These are phyloP conservation scores for Paramormyrops kingsleyae DNA, from an alignment of 2,113 vertebrate genomes.

Conservation along the genomic window DNA sequence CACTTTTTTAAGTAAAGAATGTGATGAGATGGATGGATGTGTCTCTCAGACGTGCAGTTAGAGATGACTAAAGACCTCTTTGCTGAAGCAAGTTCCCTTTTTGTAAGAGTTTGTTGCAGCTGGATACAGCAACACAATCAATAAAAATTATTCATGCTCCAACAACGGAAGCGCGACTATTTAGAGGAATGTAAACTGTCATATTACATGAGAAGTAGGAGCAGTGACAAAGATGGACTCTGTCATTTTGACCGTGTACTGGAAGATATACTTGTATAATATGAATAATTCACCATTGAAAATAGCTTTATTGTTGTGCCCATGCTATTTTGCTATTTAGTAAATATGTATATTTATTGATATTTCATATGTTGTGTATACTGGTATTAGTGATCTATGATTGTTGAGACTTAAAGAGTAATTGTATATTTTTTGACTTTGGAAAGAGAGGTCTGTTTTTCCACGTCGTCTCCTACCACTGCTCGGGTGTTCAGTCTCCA, in stretches of 20 bases:
- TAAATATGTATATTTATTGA: slow-evolving; percentile 53
- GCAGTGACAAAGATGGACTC: slow-evolving; percentile 18
- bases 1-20: not conserved
- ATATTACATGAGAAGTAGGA: not conserved
- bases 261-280: slow-evolving; percentile 25
- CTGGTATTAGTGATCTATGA: slow-evolving; percentile 41
- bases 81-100: not conserved
- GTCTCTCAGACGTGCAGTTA: not conserved
- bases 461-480: slow-evolving; percentile 33
- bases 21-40: not conserved
- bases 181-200: slow-evolving; percentile 13
- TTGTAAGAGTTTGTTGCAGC: slow-evolving; percentile 15
- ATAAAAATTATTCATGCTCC: slow-evolving; percentile 13
- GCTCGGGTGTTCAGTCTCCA: slow-evolving; percentile 38
- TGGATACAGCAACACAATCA: slow-evolving; percentile 15
- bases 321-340: slow-evolving; percentile 44
- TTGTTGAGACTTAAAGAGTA: slow-evolving; percentile 42
- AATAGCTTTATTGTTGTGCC: slow-evolving; percentile 41
- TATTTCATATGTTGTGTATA: slow-evolving; percentile 48
- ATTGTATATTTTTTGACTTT: slow-evolving; percentile 44
- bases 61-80: not conserved
- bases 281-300: slow-evolving; percentile 32
- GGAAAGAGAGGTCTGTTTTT: slow-evolving; percentile 37
- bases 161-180: not conserved
- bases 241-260: not conserved